Base-by-base conservation (phyloP, 2,888 invertebrate genomes). In the Hypolimnas misippus region DNA sequence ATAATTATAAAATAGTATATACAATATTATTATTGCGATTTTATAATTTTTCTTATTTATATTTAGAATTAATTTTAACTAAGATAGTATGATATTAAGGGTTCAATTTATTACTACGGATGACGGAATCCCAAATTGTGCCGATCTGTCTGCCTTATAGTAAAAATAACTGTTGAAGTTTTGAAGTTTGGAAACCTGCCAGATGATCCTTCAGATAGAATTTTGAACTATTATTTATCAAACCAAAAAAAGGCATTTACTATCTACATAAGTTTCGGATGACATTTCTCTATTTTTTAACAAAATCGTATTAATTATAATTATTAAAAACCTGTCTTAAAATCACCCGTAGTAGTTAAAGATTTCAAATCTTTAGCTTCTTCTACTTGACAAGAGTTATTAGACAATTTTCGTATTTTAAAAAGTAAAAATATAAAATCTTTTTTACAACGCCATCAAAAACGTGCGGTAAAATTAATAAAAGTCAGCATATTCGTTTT, bases 151-250 rank as follows among this genome's bases (percentile, higher is more conserved):
- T n/a, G n/a, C n/a, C n/a, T n/a, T n/a, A n/a, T n/a, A n/a, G n/a
- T n/a, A n/a, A n/a, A n/a, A n/a, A n/a, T n/a, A n/a, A n/a, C n/a
- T n/a, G n/a, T 16, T 40, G 40, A 14, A 16, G 40, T 16, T 5
- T 16, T 14, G 40, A 40, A 16, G 14, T 5, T 40, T 40, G 14
- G 14, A 5, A 66, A 63, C 69, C 70, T 65, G 69, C 69, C 75
- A 73, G 71, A 64, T 73, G 74, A 82, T 83, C 78, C 82, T 83
- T 82, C 84, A 83, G 82, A 81, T 25, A 5, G 25, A 25, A 25
- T 25, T 25, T 25, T 25, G 25, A 25, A 25, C 25, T 25, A 25
- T 25, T 25, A 25, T 25, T 25, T 25, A 25, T 25, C 25, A 25
- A 25, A n/a, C n/a, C n/a, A n/a, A n/a, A n/a, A n/a, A n/a, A n/a